Evolutionary conservation across 2,888 invertebrate genomes (phyloP), one percentile per base, ranked within the genome.

Genomic region (Tillus elongatus): DNA sequence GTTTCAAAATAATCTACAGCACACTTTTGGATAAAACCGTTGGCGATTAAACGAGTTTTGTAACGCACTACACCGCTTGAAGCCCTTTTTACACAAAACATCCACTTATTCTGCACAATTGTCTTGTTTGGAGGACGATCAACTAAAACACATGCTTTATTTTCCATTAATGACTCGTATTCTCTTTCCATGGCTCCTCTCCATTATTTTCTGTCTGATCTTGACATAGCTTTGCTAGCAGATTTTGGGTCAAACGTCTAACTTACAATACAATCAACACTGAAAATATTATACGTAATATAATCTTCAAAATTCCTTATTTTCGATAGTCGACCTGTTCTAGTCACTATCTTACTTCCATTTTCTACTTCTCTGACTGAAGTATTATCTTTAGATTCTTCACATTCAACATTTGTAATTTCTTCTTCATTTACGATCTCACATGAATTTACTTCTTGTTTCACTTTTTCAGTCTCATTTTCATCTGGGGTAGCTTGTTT

Each of bases 61-160:
- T 32, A 32, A 15, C 9, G 13, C n/a, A 15, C 16, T 6, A 15
- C 15, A 13, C 9, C 15, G 8, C 15, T 15, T 26, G 15, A 9
- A 13, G 36, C 39, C n/a, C 15, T 42, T 39, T 46, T 51, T 4
- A 29, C 33, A 19, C 38, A 42, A 15, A 41, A 49, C 2, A 32
- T 6, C 32, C 15, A 32, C n/a, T 32, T 32, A 15, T 16, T 32
- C 15, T 16, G 10, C 15, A 32, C 16, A 15, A 15, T 16, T 9
- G 13, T 15, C 16, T 32, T 13, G 4, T 32, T 12, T 15, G 10
- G n/a, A 8, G 24, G 24, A 6, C n/a, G 6, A 8, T 19, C 32
- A 12, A 16, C 16, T n/a, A 32, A 12, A 13, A 13, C 15, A 11
- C 31, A 31, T 14, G 31, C 15, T 13, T 11, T 13, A 13, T 13